These are phyloP conservation scores for Catharus minimus DNA, from an alignment of 2,113 vertebrate species.

Conservation along the genomic window DNA sequence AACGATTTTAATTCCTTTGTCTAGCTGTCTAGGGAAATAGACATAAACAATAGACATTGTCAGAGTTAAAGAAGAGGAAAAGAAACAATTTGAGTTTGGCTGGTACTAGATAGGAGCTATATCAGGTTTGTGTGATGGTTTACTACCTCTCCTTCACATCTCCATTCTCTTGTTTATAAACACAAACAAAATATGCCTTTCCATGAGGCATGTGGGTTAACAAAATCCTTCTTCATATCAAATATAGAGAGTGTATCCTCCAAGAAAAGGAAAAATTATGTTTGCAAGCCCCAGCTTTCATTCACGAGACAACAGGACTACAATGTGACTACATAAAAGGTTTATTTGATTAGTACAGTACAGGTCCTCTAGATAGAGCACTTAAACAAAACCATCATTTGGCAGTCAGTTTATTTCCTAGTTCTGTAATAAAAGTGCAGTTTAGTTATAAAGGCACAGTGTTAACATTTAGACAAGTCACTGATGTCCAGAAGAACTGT, in stretches of 20 bases:
- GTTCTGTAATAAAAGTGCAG: not conserved
- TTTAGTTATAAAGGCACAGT: not conserved
- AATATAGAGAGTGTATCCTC: not conserved
- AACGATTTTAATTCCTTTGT: not conserved
- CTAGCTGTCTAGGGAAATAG: not conserved
- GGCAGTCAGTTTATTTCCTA: not conserved
- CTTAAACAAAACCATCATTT: not conserved
- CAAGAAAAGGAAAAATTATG: not conserved
- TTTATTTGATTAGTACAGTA: conserved; percentile 36
- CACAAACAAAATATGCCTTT: not conserved
- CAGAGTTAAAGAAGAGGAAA: not conserved
- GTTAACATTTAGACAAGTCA: not conserved
- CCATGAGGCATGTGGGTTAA: not conserved
- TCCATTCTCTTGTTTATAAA: not conserved
- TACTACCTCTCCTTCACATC: not conserved
- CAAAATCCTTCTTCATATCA: not conserved
- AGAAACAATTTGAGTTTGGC: not conserved
- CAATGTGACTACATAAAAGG: not conserved
- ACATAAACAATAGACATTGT: no score
- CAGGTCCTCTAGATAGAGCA: not conserved
- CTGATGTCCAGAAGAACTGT: not conserved
- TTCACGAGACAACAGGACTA: not conserved
- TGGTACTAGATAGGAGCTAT: not conserved
- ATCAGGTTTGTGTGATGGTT: not conserved
- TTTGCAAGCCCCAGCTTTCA: not conserved